These are phyloP conservation scores for Oryzias curvinotus DNA, from an alignment of 2,113 vertebrate genomes.

Conservation along the genomic window DNA sequence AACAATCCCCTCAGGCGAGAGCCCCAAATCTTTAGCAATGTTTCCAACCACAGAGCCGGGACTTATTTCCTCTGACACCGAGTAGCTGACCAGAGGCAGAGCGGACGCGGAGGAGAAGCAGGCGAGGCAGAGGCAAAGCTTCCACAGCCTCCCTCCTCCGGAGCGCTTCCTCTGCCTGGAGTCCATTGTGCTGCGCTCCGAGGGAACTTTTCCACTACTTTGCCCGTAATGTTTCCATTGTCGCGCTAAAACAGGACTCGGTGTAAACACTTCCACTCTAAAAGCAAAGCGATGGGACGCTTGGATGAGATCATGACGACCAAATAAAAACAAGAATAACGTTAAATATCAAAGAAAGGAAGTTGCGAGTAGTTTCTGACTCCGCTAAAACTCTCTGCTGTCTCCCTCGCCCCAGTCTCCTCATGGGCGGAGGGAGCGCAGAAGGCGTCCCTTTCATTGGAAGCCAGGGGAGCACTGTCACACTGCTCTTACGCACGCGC, in stretches of 20 bases:
- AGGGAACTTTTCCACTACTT: constrained; percentile 57
- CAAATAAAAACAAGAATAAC: constrained; percentile 27
- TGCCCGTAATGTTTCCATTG: constrained; percentile 69
- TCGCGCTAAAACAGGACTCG: constrained; percentile 39
- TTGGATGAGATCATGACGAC: constrained; percentile 68
- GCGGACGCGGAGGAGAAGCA: constrained; percentile 56
- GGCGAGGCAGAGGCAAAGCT: constrained; percentile 79
- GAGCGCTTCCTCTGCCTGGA: constrained; percentile 75
- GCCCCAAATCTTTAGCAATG: constrained; percentile 74
- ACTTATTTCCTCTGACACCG: constrained; percentile 75
- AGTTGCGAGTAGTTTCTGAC: constrained; percentile 60
- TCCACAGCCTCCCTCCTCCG: constrained; percentile 78
- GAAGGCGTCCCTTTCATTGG: constrained; percentile 55
- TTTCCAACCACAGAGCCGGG: constrained; percentile 79
- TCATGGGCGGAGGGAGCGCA: constrained; percentile 69
- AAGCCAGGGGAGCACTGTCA: constrained; percentile 37
- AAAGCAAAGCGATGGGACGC: constrained; percentile 45
- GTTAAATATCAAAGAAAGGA: constrained; percentile 36
- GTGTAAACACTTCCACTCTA: constrained; percentile 60
- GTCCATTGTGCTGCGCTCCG: constrained; percentile 74
- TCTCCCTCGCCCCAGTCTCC: constrained; percentile 55
- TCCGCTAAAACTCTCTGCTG: constrained; percentile 57
- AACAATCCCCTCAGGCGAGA: constrained; percentile 60
- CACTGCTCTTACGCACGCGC: constrained; percentile 14
- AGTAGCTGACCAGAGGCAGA: constrained; percentile 77